Evolutionary conservation across 2,113 vertebrate genomes (phyloP).

Genomic region (Blennius ocellaris): DNA sequence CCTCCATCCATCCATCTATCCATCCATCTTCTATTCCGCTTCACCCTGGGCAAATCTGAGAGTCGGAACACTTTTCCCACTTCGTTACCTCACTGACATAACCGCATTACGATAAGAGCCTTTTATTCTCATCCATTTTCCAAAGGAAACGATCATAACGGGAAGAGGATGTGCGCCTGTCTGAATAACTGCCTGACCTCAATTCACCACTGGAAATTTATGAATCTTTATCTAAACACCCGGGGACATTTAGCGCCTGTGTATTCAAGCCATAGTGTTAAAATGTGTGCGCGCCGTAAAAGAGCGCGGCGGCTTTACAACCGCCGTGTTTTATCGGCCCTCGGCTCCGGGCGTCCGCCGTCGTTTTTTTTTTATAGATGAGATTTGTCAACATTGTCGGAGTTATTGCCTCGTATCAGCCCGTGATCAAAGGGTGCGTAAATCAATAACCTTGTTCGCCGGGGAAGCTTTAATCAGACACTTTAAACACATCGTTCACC

Average conservation of each 20-base stretch:
- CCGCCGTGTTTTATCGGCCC: slow-evolving; percentile 14
- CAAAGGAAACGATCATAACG: not conserved
- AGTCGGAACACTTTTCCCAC: too few relatives aligned
- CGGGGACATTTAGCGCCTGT: slow-evolving; percentile 2
- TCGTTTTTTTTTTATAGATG: slow-evolving; percentile 4
- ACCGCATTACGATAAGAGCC: too few relatives aligned
- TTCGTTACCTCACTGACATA: too few relatives aligned
- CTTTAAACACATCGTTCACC: slow-evolving; percentile 8
- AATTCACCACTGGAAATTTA: not conserved
- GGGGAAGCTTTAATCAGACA: slow-evolving; percentile 28
- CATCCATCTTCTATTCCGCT: too few relatives aligned
- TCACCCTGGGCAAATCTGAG: too few relatives aligned
- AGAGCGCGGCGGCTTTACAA: slow-evolving; percentile 3
- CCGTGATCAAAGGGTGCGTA: slow-evolving; percentile 31
- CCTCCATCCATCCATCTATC: too few relatives aligned
- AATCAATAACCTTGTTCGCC: slow-evolving; percentile 27
- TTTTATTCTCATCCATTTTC: not conserved
- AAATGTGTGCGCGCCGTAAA: slow-evolving; percentile 11
- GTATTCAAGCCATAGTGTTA: not conserved
- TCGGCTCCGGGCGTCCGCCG: not conserved
- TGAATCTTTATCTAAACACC: too few relatives aligned
- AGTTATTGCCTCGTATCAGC: slow-evolving; percentile 30
- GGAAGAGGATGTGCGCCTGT: not conserved
- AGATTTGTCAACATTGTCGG: slow-evolving; percentile 12
- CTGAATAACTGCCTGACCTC: not conserved